Conservation (phyloP, 2,113 vertebrate genomes). For the Oryzias javanicus region DNA sequence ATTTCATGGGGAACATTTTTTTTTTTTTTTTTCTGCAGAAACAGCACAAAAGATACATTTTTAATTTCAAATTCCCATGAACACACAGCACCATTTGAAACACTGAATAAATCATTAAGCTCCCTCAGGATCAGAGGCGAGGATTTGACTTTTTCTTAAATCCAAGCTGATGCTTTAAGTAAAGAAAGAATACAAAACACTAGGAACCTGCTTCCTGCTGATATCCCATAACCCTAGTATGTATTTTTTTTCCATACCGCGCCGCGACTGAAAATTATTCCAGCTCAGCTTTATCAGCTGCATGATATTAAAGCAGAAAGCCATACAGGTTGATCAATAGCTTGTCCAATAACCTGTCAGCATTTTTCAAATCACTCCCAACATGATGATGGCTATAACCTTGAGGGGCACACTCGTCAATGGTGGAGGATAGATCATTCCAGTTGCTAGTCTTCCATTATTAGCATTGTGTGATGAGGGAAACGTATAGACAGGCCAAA, state of each 20-base stretch:
- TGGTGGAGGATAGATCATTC: slow-evolving; percentile 52
- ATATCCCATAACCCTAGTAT: slow-evolving; percentile 13
- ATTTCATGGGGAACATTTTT: slow-evolving; percentile 56
- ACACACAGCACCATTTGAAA: slow-evolving; percentile 7
- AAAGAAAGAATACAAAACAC: slow-evolving; percentile 5
- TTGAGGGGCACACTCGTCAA: slow-evolving; percentile 63
- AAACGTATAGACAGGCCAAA: slow-evolving; percentile 19
- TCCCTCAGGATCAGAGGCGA: background rate
- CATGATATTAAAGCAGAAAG: slow-evolving; percentile 64
- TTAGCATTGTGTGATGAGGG: slow-evolving; percentile 43
- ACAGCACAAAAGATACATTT: background rate
- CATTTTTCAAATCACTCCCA: slow-evolving; percentile 70
- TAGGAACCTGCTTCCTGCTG: slow-evolving; percentile 8
- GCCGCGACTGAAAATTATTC: slow-evolving; percentile 55
- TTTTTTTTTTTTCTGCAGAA: background rate
- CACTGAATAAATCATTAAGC: background rate
- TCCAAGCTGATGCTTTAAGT: background rate
- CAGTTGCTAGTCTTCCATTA: slow-evolving; percentile 50
- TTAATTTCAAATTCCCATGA: background rate
- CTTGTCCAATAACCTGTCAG: slow-evolving; percentile 74
- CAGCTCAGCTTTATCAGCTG: slow-evolving; percentile 56
- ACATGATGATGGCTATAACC: slow-evolving; percentile 71
- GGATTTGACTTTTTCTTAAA: slow-evolving; percentile 4
- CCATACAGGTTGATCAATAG: slow-evolving; percentile 71
- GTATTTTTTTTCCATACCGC: slow-evolving; percentile 27